Evolutionary conservation across 2,888 invertebrate genomes (phyloP).

Genomic region (Apodemia mormo): DNA sequence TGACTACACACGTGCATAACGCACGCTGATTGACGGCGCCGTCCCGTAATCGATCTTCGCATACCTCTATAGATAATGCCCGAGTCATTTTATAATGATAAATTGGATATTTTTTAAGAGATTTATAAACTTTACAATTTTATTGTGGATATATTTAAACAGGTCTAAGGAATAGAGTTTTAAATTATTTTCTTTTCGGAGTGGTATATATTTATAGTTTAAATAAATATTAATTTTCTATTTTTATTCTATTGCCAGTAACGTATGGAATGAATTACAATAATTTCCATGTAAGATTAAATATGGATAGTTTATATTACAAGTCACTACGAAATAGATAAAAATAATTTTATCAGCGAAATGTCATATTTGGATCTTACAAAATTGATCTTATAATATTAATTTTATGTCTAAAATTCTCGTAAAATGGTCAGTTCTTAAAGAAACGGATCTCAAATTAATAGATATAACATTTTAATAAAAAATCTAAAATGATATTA

Average conservation of each 20-base stretch:
- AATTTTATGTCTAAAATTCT: slow-evolving; percentile 27
- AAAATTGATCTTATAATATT: slow-evolving; percentile 13
- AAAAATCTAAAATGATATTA: slow-evolving; percentile 7
- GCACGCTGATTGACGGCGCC: slow-evolving; percentile 78
- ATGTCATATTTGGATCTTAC: slow-evolving; percentile 15
- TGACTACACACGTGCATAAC: slow-evolving; percentile 94
- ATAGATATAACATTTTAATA: slow-evolving; percentile 8
- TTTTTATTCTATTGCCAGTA: slow-evolving; percentile 53
- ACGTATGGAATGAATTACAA: slow-evolving; percentile 42
- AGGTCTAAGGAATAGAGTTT: slow-evolving; percentile 67
- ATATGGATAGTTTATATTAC: slow-evolving; percentile 43
- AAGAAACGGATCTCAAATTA: slow-evolving; percentile 14
- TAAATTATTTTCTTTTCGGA: slow-evolving; percentile 71
- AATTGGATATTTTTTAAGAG: slow-evolving; percentile 78
- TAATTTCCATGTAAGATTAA: slow-evolving; percentile 49
- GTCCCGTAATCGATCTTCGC: slow-evolving; percentile 54
- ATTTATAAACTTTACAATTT: slow-evolving; percentile 74
- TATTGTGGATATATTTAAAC: slow-evolving; percentile 61
- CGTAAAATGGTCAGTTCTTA: slow-evolving; percentile 7
- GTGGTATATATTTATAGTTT: slow-evolving; percentile 66
- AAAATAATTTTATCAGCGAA: background rate
- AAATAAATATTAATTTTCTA: slow-evolving; percentile 65
- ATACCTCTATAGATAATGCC: slow-evolving; percentile 55
- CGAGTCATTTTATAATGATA: slow-evolving; percentile 66
- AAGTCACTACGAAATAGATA: slow-evolving; percentile 39